phyloP scores from a whole-genome alignment of 2,113 vertebrate genomes.

The Colossoma macropomum region DNA sequence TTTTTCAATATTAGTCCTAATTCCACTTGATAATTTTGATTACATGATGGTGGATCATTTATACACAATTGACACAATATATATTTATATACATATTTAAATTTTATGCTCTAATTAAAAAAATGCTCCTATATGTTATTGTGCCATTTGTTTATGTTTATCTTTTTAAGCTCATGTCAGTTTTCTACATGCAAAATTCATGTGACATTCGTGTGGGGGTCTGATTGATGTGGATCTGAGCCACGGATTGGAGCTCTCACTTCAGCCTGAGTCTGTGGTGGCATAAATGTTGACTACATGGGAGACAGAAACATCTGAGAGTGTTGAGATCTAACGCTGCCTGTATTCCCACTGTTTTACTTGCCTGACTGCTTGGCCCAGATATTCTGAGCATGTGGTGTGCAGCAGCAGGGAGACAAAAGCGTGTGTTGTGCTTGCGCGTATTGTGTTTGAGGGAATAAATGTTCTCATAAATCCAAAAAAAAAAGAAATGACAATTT shows the following conservation, averaged over 20 bases:
- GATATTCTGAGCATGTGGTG: slow-evolving; percentile 39
- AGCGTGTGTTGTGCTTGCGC: neutral
- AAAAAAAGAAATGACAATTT: no score
- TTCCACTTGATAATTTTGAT: no score
- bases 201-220: neutral
- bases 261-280: neutral
- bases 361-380: neutral
- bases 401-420: neutral
- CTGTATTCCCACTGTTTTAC: no score
- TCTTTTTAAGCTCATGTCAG: neutral
- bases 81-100: no score
- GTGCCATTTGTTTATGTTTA: neutral
- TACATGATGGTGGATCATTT: no score
- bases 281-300: neutral
- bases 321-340: no score
- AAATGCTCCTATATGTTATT: no score
- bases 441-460: no score
- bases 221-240: neutral
- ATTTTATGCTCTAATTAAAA: no score
- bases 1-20: no score
- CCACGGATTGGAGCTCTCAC: neutral
- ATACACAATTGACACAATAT: no score
- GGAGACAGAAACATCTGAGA: neutral
- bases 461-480: no score
- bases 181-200: neutral